These are phyloP conservation scores for Ruditapes philippinarum DNA, from an alignment of 1,140 invertebrate genomes.

Conservation along the genomic window DNA sequence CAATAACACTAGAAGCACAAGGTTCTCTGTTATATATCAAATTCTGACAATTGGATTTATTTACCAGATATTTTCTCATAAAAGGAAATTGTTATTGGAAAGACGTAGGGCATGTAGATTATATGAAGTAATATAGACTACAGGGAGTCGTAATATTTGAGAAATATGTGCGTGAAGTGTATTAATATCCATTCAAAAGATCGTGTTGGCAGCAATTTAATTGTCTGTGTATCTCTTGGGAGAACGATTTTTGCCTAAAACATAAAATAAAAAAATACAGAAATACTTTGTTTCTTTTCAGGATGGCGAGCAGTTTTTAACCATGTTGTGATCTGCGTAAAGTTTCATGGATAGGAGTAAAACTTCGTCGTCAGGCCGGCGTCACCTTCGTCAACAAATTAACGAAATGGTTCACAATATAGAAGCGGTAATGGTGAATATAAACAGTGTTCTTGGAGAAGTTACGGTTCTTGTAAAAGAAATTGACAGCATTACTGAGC, in stretches of 20 bases:
- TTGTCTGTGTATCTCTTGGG: too few relatives aligned
- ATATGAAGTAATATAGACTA: background rate
- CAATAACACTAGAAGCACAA: background rate
- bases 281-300: background rate
- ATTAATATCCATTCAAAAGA: too few relatives aligned
- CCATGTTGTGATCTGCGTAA: background rate
- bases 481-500: constrained; percentile 53
- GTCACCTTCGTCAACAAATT: constrained; percentile 9
- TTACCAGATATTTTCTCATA: background rate
- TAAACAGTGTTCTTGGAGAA: constrained; percentile 37
- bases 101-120: background rate
- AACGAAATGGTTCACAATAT: constrained; percentile 49
- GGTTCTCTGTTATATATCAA: background rate
- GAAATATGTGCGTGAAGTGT: too few relatives aligned
- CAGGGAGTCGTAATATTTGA: too few relatives aligned
- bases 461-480: constrained; percentile 30
- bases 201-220: too few relatives aligned
- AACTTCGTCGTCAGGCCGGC: background rate
- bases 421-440: constrained; percentile 47
- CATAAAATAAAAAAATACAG: too few relatives aligned
- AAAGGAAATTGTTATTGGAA: constrained; percentile 11
- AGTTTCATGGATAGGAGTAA: background rate
- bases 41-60: background rate
- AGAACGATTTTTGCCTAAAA: too few relatives aligned
- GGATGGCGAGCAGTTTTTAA: background rate